Conservation (phyloP, 2,113 vertebrate species). For the Myodes glareolus region DNA sequence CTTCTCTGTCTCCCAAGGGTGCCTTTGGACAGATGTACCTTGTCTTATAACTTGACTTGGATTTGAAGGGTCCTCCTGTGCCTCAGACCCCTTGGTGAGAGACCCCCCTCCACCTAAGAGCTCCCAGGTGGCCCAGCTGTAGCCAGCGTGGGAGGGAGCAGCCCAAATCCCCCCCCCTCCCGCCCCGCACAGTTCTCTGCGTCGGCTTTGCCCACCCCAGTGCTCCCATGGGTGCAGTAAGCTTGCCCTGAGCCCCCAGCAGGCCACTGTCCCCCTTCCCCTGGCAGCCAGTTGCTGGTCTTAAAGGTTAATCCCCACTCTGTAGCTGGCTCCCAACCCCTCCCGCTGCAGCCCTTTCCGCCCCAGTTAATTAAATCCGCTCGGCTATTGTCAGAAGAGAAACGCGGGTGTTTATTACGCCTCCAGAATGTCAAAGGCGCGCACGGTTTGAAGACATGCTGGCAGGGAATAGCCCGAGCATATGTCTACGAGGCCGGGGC, state of each 20-base stretch:
- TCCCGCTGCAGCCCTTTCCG: background rate
- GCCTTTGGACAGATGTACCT: background rate
- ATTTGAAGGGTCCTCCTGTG: background rate
- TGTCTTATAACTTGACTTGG: background rate
- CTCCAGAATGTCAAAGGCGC: conserved; percentile 61
- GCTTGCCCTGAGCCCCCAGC: background rate
- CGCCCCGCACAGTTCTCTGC: no score
- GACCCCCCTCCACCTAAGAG: background rate
- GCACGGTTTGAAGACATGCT: conserved; percentile 17
- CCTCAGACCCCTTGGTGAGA: background rate
- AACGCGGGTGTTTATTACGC: conserved; percentile 73
- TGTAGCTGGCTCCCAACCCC: background rate
- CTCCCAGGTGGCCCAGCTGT: background rate
- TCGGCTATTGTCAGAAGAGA: conserved; percentile 72
- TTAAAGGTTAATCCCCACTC: conserved; percentile 54
- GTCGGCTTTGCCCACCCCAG: background rate
- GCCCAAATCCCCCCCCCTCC: rapidly evolving
- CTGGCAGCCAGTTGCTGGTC: background rate
- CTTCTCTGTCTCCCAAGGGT: background rate
- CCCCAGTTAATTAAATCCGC: conserved; percentile 82
- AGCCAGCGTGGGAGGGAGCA: background rate
- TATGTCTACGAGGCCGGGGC: conserved; percentile 21
- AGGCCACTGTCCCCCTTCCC: background rate
- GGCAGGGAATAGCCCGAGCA: background rate
- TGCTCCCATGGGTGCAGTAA: rapidly evolving